Conservation (phyloP, 2,797 vertebrate genomes). For the Poeciliopsis paucimaculata region DNA sequence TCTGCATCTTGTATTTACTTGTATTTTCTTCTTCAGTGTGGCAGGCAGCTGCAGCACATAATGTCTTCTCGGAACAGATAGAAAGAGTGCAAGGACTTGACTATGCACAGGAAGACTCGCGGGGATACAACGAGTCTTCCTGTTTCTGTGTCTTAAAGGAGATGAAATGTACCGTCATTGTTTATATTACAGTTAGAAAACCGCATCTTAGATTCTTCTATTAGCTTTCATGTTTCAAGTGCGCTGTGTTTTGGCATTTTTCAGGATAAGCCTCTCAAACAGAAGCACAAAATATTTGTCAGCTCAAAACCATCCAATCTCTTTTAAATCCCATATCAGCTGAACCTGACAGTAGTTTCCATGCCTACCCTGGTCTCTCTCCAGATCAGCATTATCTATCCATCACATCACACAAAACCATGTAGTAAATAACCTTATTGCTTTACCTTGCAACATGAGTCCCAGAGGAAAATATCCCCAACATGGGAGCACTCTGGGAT, state of each 20-base stretch:
- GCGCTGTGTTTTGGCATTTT: conserved; percentile 1
- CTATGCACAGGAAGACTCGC: background rate
- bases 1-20: conserved; percentile 37
- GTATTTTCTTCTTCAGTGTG: conserved; percentile 50
- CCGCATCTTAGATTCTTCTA: conserved; percentile 1
- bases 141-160: background rate
- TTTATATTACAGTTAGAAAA: background rate
- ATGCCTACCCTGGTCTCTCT: conserved; percentile 46
- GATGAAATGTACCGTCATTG: background rate
- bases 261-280: conserved; percentile 8
- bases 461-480: conserved; percentile 61
- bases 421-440: conserved; percentile 68
- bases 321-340: conserved; percentile 41
- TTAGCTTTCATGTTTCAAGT: conserved; percentile 7
- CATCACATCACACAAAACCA: conserved; percentile 50
- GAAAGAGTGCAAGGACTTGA: conserved; percentile 16
- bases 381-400: conserved; percentile 57
- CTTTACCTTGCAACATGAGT: conserved; percentile 61
- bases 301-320: conserved; percentile 18
- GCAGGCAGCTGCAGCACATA: conserved; percentile 26
- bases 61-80: background rate
- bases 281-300: conserved; percentile 21
- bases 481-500: conserved; percentile 47
- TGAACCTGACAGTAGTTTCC: conserved; percentile 41
- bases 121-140: background rate